phyloP scores from a whole-genome alignment of 2,888 invertebrate genomes.

The Dermolepida albohirtum region DNA sequence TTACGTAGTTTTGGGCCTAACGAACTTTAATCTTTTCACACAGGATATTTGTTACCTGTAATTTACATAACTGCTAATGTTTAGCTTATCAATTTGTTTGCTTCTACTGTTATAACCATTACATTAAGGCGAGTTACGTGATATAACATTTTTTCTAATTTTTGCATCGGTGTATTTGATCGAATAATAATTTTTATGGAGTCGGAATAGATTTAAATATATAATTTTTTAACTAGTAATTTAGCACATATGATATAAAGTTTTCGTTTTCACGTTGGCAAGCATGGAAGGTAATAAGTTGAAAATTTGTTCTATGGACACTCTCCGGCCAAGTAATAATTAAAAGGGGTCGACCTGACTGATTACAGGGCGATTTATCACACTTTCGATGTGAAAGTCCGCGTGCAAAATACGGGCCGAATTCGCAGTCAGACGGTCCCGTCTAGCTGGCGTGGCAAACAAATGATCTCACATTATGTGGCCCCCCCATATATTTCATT shows the following conservation, averaged over 20 bases:
- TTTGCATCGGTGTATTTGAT: too few relatives aligned
- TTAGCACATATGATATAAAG: not conserved
- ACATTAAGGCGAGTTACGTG: too few relatives aligned
- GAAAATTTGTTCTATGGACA: constrained; percentile 26
- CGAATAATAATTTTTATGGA: too few relatives aligned
- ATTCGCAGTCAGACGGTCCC: constrained; percentile 1
- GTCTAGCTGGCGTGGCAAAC: constrained; percentile 5
- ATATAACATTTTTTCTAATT: too few relatives aligned
- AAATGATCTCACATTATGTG: constrained; percentile 33
- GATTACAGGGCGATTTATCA: constrained; percentile 36
- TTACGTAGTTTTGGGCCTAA: too few relatives aligned
- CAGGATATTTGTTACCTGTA: too few relatives aligned
- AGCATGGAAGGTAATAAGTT: constrained; percentile 13
- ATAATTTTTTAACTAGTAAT: not conserved
- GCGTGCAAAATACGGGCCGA: too few relatives aligned
- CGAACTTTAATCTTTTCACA: too few relatives aligned
- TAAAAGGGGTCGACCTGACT: constrained; percentile 33
- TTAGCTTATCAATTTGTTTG: too few relatives aligned
- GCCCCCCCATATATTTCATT: constrained; percentile 31
- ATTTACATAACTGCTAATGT: too few relatives aligned
- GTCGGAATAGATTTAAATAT: too few relatives aligned
- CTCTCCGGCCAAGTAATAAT: constrained; percentile 27
- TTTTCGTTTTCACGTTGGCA: constrained; percentile 2
- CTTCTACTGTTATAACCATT: too few relatives aligned
- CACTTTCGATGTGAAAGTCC: constrained; percentile 30